Evolutionary conservation across 2,888 invertebrate species (phyloP).

Genomic region (Microplitis deprimator): DNA sequence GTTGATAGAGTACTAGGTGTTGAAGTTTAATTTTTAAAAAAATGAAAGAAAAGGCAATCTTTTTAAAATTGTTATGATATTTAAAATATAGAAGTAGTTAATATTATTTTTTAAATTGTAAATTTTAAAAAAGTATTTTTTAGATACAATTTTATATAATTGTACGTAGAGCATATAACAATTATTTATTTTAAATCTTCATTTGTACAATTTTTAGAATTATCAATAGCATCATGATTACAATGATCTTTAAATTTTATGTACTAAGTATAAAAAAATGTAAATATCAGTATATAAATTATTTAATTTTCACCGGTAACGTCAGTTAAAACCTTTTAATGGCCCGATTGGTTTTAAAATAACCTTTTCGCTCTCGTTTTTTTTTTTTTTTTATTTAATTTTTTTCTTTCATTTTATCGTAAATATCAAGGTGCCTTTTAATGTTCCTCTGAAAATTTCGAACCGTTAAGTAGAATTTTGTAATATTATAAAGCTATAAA

Average conservation of each 20-base stretch:
- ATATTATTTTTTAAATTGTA: not conserved
- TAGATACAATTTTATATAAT: not conserved
- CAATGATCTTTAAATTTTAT: not conserved
- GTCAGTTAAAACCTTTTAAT: conserved; percentile 50
- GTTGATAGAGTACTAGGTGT: conserved; percentile 88
- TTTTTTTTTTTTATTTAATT: conserved; percentile 17
- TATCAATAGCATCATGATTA: conserved; percentile 9
- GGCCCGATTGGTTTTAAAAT: conserved; percentile 4
- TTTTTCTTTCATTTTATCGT: conserved; percentile 20
- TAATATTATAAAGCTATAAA: too few species aligned
- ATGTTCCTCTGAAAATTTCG: too few species aligned
- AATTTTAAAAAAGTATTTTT: not conserved
- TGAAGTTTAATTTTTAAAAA: conserved; percentile 78
- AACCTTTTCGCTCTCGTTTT: conserved; percentile 1
- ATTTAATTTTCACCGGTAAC: conserved; percentile 59
- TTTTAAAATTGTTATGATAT: not conserved
- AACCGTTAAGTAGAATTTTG: too few species aligned
- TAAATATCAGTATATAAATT: conserved; percentile 60
- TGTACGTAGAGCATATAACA: not conserved
- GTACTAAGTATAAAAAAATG: conserved; percentile 42
- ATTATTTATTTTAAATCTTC: not conserved
- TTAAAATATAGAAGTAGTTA: not conserved
- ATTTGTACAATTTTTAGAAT: conserved; percentile 23
- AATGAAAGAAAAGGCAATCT: not conserved
- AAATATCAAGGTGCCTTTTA: conserved; percentile 12